Percentiles rank a stretch among this genome's conserved stretches.
Conservation (phyloP, 2,888 invertebrate genomes). For the Arctia plantaginis region DNA sequence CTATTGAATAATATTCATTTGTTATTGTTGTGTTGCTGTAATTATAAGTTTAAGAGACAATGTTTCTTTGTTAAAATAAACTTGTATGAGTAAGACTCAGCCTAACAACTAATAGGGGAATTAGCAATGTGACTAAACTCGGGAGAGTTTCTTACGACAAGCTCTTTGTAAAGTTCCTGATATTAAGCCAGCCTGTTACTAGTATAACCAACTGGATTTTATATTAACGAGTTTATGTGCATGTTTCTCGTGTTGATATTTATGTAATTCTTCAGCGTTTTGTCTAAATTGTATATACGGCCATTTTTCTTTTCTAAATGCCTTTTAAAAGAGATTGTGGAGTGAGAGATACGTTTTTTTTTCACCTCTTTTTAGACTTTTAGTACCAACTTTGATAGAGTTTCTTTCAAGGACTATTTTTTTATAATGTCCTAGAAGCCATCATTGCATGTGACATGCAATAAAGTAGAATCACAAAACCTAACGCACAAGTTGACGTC, state of each 20-base stretch:
- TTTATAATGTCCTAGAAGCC: constrained; percentile 11
- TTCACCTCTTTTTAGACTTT: neutral
- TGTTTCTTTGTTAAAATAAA: neutral
- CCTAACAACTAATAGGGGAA: neutral
- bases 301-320: neutral
- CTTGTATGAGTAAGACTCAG: neutral
- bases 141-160: neutral
- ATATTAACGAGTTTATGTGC: no score
- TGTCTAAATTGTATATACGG: neutral
- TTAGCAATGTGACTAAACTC: neutral
- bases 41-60: no score
- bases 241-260: neutral
- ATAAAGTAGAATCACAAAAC: constrained; percentile 37
- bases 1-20: no score
- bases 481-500: constrained; percentile 38
- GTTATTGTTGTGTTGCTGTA: no score
- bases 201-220: no score
- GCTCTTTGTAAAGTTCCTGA: neutral
- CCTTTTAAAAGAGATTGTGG: neutral
- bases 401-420: neutral
- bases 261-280: neutral
- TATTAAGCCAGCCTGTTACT: no score
- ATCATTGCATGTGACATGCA: constrained; percentile 38
- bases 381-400: neutral
- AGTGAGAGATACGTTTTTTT: neutral